Base-by-base conservation (phyloP, 2,113 vertebrate genomes). In the Mystacornis crossleyi region DNA sequence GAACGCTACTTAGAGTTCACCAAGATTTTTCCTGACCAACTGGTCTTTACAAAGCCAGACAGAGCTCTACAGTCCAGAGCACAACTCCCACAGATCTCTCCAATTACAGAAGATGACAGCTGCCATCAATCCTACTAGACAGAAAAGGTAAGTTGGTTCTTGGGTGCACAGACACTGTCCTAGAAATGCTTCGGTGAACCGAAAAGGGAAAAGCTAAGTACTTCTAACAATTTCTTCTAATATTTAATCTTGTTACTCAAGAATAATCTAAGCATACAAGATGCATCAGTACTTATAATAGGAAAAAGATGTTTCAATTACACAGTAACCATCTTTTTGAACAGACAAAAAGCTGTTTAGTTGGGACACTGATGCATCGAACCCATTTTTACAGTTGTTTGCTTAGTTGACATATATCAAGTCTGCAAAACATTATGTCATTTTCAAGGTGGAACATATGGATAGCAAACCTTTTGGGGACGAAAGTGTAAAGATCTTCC, bases 391-490 rank as follows among this genome's bases (percentile, higher is more conserved):
- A 88, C 79, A 90, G 13, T 0, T 21, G 29, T 34, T 54, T 62
- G 54, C 65, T 90, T 77, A 90, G 23, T n/a, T 62, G 85, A 89
- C 83, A 92, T 53, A 86, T 77, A 81, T 81, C 64, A 95, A 81
- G 40, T 65, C 65, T 91, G 93, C 86, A 96, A 96, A 93, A 95
- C 94, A 95, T 89, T 43, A 80, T 5, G 89, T 96, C 47, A 95
- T 94, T 95, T 83, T 91, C 83, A 92, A 94, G 90, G 86, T 53
- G 86, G 89, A 96, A 96, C 91, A 92, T 74, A 95, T 5, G 66
- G 78, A 96, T 94, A 94, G 95, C 95, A 96, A 97, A 96, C 91
- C 94, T 95, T 95, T 94, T 95, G 95, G 94, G 91, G 94, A 94
- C 64, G 75, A 74, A 83, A 95, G 92, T 73, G 93, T 89, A 95